Evolutionary conservation across 2,113 vertebrate genomes (phyloP), one percentile per base, ranked within the genome.

Genomic region (Daubentonia madagascariensis): DNA sequence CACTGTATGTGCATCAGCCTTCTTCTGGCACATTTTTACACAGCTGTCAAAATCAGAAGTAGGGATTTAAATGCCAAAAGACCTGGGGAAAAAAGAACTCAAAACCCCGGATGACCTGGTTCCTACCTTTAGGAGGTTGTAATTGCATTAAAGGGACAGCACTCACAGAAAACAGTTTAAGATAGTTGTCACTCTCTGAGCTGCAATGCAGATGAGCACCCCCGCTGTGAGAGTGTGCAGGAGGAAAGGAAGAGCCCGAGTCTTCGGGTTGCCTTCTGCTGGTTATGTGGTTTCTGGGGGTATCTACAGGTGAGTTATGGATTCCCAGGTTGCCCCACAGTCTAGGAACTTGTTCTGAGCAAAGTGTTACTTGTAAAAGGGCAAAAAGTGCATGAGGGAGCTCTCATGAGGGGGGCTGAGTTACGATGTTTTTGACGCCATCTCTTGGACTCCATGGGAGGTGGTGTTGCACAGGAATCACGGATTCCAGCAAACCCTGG

Each of bases 221-320:
- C 70, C 23, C 0, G 0, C 48, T 43, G 6, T 16, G 48, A 40
- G 16, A n/a, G 1, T 10, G 1, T 50, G 12, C 0, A 1, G 17
- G 52, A 40, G 70, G 40, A n/a, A 22, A 43, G 37, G 73, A 48
- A 73, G 32, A 37, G 35, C 85, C 23, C 16, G 14, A 61, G n/a
- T 61, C 16, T n/a, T 32, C 8, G 5, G 65, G 30, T 35, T 37
- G 43, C 22, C 72, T 37, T 67, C 14, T 65, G 25, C 18, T 80
- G 10, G 54, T 35, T 25, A n/a, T 35, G 48, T 12, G 12, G 12
- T 67, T 90, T 95, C 63, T 96, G 85, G 75, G 92, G 43, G 40
- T 22, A 25, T 83, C 59, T 52, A 5, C 35, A 16, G 72, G 73
- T 30, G 32, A 83, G 63, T 70, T 94, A n/a, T 3, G 18, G 63